Base-by-base conservation (phyloP, 2,797 vertebrate genomes). In the Diglossa cyanea region DNA sequence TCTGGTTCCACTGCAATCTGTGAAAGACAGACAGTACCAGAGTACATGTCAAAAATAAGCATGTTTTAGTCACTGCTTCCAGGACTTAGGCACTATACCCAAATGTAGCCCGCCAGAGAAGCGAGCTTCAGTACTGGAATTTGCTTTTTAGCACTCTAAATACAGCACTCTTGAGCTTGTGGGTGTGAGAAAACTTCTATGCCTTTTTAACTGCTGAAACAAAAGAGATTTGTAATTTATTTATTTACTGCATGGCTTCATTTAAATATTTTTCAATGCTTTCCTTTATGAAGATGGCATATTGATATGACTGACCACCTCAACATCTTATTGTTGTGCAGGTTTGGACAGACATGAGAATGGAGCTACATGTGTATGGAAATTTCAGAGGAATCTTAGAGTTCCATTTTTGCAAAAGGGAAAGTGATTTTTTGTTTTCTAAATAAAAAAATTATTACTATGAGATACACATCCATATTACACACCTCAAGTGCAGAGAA, bases 171-270 rank as follows among this genome's bases (percentile, higher is more conserved):
- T 85, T 10, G 11, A 73, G 84, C 21, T 55, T 94, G 97, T 97
- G 96, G 97, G 97, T 94, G 97, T 97, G 97, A 96, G 96, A 97
- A 97, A 94, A 93, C 42, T 93, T 93, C 94, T 91, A 50, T 74
- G 95, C 70, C 92, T 97, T 96, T 95, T 96, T 86, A 97, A 95
- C 92, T 93, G 76, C 79, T 93, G 86, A 92, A 96, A 96, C 82
- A 96, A 94, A 53, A 81, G 84, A 87, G 72, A 85, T 11, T 80
- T 88, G 35, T 50, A 30, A 78, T 50, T 86, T 95, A 93, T 94
- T 92, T 79, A 91, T 80, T 86, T 65, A 88, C 88, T 86, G 61
- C 76, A 71, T 47, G 53, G 65, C 51, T 48, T 45, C 71, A 63
- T 87, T 35, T 37, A 58, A 74, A 25, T 62, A 57, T 85, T 92